Base-by-base conservation (phyloP, 2,797 vertebrate species). In the Microchirus variegatus region DNA sequence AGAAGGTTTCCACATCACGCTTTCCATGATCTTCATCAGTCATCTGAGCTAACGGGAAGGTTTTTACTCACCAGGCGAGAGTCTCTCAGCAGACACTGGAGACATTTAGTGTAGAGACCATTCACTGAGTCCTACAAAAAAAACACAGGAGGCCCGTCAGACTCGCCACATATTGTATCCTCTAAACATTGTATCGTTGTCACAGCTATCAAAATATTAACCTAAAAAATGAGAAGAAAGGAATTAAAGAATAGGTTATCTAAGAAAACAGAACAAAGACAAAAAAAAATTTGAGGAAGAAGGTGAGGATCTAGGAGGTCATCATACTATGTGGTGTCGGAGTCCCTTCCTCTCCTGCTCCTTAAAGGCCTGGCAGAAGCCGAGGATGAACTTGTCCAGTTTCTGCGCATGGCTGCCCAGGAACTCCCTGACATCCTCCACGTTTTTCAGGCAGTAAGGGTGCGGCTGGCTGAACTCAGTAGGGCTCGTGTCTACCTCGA, bases 71-170 rank as follows among this genome's bases (percentile, higher is more conserved):
- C 97, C 95, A 97, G 89, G 51, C 93, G 94, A 0, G 96, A 95
- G 84, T 99, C 98, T 84, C 95, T 94, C 81, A 99, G 77, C 63
- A 99, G 93, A 83, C 96, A 95, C 91, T 98, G 97, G 55, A 99
- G 95, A 89, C 97, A 98, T 93, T 94, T 97, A 66, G 95, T 97
- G 84, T 96, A 99, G 49, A 99, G 94, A 22, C 94, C 92, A 50
- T 94, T 97, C 55, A 97, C 95, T 0, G 94, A 94, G 88, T 99
- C 98, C 98, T 99, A 70, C 16, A 15, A 61, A 61, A 38, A 63
- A 43, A 70, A n/a, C 9, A 72, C 38, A 61, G 38, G 10, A 50
- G n/a, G 37, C 2, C 7, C 1, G 13, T 67, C 7, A 66, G 40
- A 31, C 9, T 56, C 19, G 22, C 15, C 18, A 54, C 38, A 44